These are phyloP conservation scores for Paralichthys olivaceus DNA, from an alignment of 2,113 vertebrate genomes.

Conservation along the genomic window DNA sequence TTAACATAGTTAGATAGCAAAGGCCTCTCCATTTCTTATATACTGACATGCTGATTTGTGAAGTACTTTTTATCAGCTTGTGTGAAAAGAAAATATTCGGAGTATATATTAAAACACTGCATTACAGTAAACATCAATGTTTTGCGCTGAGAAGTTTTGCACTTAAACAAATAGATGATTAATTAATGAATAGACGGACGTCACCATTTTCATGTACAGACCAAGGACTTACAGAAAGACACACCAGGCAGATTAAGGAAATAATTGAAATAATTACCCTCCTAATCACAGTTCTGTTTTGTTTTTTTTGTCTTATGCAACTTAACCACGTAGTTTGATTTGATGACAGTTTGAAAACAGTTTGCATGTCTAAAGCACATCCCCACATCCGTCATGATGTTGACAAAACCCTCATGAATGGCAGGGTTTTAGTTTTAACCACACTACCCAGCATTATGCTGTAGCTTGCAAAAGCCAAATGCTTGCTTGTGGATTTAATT, in stretches of 20 bases:
- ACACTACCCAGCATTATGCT: neutral
- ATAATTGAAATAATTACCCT: neutral
- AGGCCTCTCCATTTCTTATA: conserved; percentile 3
- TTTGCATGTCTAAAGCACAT: neutral
- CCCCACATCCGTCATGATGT: neutral
- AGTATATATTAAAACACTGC: neutral
- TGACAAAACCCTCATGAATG: neutral
- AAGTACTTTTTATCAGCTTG: neutral
- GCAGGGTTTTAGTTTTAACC: neutral
- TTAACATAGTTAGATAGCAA: conserved; percentile 4
- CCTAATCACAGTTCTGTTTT: too few relatives aligned
- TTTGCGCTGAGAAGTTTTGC: neutral
- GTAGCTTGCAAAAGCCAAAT: neutral
- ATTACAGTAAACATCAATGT: neutral
- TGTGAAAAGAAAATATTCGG: neutral
- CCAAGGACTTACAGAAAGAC: neutral
- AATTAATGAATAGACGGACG: too few relatives aligned
- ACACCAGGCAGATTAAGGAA: neutral
- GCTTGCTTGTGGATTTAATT: too few relatives aligned
- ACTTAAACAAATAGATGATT: neutral
- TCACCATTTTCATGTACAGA: neutral
- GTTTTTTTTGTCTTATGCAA: neutral
- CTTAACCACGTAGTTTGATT: neutral
- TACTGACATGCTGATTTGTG: neutral
- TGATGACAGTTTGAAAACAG: neutral